phyloP scores from a whole-genome alignment of 2,113 vertebrate species.

The Micronycteris hirsuta region DNA sequence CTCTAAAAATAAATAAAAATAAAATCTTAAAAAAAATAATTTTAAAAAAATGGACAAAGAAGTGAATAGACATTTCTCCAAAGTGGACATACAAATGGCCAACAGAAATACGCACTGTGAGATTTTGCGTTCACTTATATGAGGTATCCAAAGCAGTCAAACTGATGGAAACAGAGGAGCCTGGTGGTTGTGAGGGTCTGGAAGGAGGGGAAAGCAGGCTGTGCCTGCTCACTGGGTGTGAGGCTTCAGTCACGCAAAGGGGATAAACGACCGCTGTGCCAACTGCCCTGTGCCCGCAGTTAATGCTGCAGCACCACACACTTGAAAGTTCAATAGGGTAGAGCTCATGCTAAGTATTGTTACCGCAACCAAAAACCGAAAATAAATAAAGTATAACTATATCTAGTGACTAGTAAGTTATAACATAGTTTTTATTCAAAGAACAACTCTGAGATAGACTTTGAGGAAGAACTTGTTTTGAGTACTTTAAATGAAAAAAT shows the following conservation, averaged over 20 bases:
- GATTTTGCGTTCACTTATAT: background rate
- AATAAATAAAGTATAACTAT: background rate
- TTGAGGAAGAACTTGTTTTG: background rate
- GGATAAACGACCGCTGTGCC: background rate
- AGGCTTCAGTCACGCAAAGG: background rate
- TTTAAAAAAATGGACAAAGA: background rate
- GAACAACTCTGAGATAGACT: background rate
- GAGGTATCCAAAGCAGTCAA: background rate
- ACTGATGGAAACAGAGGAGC: background rate
- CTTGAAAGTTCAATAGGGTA: background rate
- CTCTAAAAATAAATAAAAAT: no score
- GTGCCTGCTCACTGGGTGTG: rapidly evolving
- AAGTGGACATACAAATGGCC: background rate
- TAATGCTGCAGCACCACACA: background rate
- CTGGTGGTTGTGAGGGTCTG: background rate
- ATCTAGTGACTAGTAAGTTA: background rate
- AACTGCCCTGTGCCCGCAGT: no score
- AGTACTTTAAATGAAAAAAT: background rate
- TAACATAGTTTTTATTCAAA: background rate
- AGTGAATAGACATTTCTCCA: background rate
- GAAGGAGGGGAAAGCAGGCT: background rate
- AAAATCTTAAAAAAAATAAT: no score
- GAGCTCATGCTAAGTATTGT: background rate
- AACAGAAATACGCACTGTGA: background rate
- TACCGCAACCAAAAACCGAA: background rate